Conservation (phyloP, 2,888 invertebrate genomes). For the Pogonocherus hispidulus region DNA sequence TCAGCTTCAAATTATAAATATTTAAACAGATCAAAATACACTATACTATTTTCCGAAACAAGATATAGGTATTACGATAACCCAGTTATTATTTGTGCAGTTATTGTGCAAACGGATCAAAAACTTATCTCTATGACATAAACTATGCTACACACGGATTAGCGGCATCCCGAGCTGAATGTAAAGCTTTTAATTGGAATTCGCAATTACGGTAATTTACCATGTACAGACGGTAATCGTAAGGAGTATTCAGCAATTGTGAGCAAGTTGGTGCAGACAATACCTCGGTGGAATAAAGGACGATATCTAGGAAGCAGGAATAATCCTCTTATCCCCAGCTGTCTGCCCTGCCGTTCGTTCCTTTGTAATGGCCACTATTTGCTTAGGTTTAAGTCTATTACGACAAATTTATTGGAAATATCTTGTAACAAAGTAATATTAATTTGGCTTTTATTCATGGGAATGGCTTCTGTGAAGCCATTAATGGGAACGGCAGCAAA, state of each 20-base stretch:
- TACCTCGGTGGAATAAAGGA: slow-evolving; percentile 44
- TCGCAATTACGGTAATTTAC: slow-evolving; percentile 18
- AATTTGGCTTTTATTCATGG: neutral
- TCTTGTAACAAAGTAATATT: slow-evolving; percentile 18
- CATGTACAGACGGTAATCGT: slow-evolving; percentile 31
- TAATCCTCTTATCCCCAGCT: slow-evolving; percentile 44
- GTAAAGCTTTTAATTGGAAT: slow-evolving; percentile 19
- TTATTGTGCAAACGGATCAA: too few species aligned
- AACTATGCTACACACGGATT: too few species aligned
- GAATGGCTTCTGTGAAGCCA: neutral
- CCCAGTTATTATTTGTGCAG: too few species aligned
- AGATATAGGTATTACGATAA: too few species aligned
- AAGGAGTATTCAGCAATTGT: slow-evolving; percentile 39
- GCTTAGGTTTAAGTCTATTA: slow-evolving; percentile 25
- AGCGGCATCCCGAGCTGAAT: neutral
- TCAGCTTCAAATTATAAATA: too few species aligned
- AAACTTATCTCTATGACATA: neutral
- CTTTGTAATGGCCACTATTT: slow-evolving; percentile 18
- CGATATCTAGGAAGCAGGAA: slow-evolving; percentile 39
- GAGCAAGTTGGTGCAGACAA: slow-evolving; percentile 44
- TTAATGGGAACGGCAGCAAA: too few species aligned
- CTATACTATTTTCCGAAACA: too few species aligned
- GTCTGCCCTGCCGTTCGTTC: slow-evolving; percentile 19
- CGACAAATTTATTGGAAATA: slow-evolving; percentile 35
- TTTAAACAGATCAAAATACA: too few species aligned